Evolutionary conservation across 2,888 invertebrate genomes (phyloP).

Genomic region (Heliconius hortense): DNA sequence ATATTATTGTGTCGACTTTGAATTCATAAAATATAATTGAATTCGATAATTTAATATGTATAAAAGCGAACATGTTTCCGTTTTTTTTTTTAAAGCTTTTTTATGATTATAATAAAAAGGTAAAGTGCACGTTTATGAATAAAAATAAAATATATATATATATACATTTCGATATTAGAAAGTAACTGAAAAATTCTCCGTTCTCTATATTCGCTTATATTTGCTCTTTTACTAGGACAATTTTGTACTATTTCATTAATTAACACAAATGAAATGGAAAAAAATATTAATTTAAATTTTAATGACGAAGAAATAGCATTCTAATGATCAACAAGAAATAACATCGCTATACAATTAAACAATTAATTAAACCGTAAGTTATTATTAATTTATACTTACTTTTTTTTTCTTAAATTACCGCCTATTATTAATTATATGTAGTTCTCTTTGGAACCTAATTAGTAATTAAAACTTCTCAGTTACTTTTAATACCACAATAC

Average conservation of each 20-base stretch:
- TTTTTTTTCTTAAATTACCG: background rate
- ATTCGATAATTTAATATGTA: slow-evolving; percentile 17
- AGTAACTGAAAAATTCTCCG: slow-evolving; percentile 1
- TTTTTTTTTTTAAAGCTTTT: slow-evolving; percentile 18
- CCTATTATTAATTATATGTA: background rate
- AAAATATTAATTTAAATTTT: no score
- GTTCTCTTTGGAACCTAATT: background rate
- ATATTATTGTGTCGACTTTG: slow-evolving; percentile 1
- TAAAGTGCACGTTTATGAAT: slow-evolving; percentile 7
- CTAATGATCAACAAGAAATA: background rate
- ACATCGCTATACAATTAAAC: background rate
- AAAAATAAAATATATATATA: background rate
- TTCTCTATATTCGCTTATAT: background rate
- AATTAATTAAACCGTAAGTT: slow-evolving; percentile 5
- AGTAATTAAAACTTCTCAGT: slow-evolving; percentile 15
- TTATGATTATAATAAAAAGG: slow-evolving; percentile 3
- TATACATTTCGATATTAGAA: background rate
- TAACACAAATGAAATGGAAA: background rate
- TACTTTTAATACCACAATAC: slow-evolving; percentile 22
- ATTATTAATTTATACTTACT: slow-evolving; percentile 4
- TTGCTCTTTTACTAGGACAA: background rate
- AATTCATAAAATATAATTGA: slow-evolving; percentile 19
- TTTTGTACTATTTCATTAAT: background rate
- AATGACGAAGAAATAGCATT: no score
- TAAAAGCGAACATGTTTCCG: slow-evolving; percentile 5